A percentile compares a stretch with the other conserved stretches of the same genome.
Conservation (phyloP, 2,113 vertebrate genomes). For the Mustelus asterias region DNA sequence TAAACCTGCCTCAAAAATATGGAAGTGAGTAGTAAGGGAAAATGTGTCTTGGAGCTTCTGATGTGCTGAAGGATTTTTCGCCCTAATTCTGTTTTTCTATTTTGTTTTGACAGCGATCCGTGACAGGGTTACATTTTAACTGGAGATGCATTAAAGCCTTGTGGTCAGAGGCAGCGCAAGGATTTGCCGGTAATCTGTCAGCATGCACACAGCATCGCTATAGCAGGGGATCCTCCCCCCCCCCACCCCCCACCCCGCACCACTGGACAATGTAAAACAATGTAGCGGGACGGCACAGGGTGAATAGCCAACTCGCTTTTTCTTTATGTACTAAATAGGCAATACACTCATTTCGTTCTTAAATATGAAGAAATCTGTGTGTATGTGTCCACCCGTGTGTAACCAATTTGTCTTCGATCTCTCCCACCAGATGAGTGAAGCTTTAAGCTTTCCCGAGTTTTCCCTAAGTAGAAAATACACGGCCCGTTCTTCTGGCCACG, state of each 20-base stretch:
- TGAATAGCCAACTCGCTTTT: neutral
- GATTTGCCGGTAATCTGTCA: neutral
- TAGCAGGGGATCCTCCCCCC: neutral
- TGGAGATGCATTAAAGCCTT: constrained; percentile 17
- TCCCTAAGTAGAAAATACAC: neutral
- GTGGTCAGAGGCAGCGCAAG: neutral
- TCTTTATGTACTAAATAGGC: neutral
- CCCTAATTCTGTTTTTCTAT: neutral
- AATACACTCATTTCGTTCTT: neutral
- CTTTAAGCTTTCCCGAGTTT: too few relatives aligned
- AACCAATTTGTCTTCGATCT: neutral
- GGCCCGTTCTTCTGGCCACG: neutral
- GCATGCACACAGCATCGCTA: neutral
- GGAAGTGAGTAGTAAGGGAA: neutral
- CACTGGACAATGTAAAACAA: neutral
- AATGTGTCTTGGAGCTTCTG: neutral
- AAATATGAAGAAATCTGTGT: neutral
- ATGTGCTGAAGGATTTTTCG: neutral
- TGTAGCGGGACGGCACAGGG: too few relatives aligned
- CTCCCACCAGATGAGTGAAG: neutral
- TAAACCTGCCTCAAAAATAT: neutral
- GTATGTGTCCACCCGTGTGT: neutral
- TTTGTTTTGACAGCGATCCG: constrained; percentile 10
- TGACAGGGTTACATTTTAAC: constrained; percentile 19
- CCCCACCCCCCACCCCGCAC: too few relatives aligned